These are phyloP conservation scores for Eleutherodactylus coqui DNA, from an alignment of 2,797 vertebrate species.

Conservation along the genomic window DNA sequence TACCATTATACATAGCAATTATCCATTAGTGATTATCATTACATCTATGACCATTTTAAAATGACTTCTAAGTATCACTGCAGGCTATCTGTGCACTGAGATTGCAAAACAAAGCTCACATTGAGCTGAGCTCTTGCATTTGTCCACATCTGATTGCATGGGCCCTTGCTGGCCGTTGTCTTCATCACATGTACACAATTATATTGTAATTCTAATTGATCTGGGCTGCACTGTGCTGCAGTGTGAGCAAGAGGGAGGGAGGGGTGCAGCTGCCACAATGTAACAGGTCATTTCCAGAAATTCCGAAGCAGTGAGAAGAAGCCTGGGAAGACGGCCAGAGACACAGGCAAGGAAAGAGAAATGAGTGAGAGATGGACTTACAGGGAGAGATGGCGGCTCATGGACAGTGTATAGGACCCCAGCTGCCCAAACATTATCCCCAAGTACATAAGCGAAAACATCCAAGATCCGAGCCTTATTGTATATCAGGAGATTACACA, in stretches of 20 bases:
- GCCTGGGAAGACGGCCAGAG: constrained; percentile 36
- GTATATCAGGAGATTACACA: neutral
- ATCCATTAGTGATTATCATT: neutral
- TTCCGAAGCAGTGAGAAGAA: constrained; percentile 42
- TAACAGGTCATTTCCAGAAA: constrained; percentile 46
- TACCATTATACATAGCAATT: neutral
- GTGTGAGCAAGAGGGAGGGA: constrained; percentile 24
- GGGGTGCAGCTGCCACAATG: constrained; percentile 36
- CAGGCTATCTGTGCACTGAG: neutral
- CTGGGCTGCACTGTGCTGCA: neutral
- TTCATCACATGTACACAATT: neutral
- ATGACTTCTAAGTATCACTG: neutral
- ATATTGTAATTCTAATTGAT: neutral
- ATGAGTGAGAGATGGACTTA: neutral
- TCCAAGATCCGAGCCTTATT: neutral
- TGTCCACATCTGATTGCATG: neutral
- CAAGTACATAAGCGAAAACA: neutral
- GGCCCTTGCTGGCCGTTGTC: neutral
- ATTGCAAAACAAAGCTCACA: neutral
- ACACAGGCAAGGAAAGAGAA: constrained; percentile 2
- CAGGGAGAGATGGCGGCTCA: neutral
- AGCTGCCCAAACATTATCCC: neutral
- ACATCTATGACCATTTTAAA: neutral
- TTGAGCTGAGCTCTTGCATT: neutral
- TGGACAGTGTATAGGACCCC: neutral